A percentile compares a stretch with the other conserved stretches of the same genome.
phyloP scores from a whole-genome alignment of 2,797 vertebrate genomes.

The Sphaeramia orbicularis region DNA sequence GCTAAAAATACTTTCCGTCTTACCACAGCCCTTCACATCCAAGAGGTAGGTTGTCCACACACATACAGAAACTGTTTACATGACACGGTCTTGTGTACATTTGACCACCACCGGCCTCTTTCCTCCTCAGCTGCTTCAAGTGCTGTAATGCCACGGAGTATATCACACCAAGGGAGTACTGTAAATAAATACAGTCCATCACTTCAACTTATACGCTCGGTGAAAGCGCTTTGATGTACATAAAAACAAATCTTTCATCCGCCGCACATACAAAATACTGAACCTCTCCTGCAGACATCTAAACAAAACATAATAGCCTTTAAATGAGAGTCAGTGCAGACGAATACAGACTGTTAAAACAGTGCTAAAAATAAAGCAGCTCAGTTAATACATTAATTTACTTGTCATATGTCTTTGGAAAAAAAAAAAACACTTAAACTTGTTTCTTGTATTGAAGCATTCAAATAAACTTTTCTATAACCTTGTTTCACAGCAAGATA shows the following conservation, averaged over 20 bases:
- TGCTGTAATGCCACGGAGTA: slow-evolving; percentile 9
- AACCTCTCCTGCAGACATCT: not conserved
- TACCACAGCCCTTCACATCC: slow-evolving; percentile 62
- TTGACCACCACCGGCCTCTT: slow-evolving; percentile 14
- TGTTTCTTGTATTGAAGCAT: not conserved
- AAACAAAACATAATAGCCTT: no score
- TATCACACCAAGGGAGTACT: slow-evolving; percentile 11
- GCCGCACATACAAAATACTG: slow-evolving; percentile 6
- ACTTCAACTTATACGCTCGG: slow-evolving; percentile 4
- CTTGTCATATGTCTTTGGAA: not conserved
- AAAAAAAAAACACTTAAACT: not conserved
- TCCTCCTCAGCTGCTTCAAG: slow-evolving; percentile 6
- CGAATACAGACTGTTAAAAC: not conserved
- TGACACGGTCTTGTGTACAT: slow-evolving; percentile 63
- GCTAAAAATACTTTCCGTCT: slow-evolving; percentile 63
- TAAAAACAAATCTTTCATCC: slow-evolving; percentile 24
- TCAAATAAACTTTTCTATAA: not conserved
- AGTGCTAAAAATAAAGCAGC: no score
- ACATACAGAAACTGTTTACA: slow-evolving; percentile 63
- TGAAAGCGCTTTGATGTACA: slow-evolving; percentile 14
- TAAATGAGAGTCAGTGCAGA: no score
- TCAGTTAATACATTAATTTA: not conserved
- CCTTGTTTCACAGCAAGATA: not conserved
- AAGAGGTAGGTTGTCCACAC: slow-evolving; percentile 35
- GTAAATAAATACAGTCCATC: slow-evolving; percentile 24